Base-by-base conservation (phyloP, 1,140 invertebrate species). In the Propsilocerus akamusi region DNA sequence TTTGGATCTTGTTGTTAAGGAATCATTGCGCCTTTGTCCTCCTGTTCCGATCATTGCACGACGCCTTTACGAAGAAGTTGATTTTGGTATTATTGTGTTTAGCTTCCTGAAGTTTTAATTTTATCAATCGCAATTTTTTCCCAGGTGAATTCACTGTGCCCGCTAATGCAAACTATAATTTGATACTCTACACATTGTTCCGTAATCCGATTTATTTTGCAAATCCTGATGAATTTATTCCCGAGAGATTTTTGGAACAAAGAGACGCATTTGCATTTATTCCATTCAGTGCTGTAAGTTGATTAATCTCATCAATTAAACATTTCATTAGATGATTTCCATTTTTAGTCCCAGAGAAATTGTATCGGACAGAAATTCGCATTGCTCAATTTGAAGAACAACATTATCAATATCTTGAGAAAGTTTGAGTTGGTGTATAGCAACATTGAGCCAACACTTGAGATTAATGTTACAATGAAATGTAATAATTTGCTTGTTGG, bases 201-300 rank as follows among this genome's bases (percentile, higher is more conserved):
- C 58, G 69, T 11, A 68, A 76, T 58, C 58, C 63, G 5, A 54
- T 69, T 10, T 58, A 68, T 48, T 81, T 70, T 54, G 69, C 73
- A 2, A 66, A 86, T 56, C 83, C 85, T 1, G 62, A 80, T 5
- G 65, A 61, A 24, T 89, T 83, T 57, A 69, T 77, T 60, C 85
- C 85, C 0, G 82, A 86, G 24, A 66, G 83, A 59, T 87, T 86
- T 65, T 56, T 73, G 47, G 55, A 1, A 47, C 54, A 58, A 11
- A 61, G 72, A 26, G 74, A 72, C 61, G 69, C 67, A 6, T 80
- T 70, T 55, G 63, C 68, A 8, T 83, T 76, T 60, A 63, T 86
- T 30, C 76, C 82, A 2, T 87, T 87, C 55, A 83, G 80, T 47
- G 81, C 80, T 34, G 83, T 41, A 41, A 41, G 34, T 41, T 17